Percentiles rank a stretch among this genome's conserved stretches.
These are phyloP conservation scores for Sicus ferrugineus DNA, from an alignment of 2,888 invertebrate species.

Conservation along the genomic window DNA sequence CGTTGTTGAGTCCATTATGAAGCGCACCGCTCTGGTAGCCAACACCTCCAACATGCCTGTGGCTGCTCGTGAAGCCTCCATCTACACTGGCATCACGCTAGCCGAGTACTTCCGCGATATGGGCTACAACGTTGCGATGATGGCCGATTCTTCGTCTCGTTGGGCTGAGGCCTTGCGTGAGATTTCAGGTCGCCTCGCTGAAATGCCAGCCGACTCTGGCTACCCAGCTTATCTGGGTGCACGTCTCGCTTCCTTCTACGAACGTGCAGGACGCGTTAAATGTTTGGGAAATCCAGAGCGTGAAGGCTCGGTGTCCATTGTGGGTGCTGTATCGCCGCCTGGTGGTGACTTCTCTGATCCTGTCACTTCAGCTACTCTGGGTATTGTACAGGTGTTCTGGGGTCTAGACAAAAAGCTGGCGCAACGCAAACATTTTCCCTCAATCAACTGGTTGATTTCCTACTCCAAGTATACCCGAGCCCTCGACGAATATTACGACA, in stretches of 20 bases:
- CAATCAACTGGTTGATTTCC: slow-evolving; percentile 99
- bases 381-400: slow-evolving; percentile 99
- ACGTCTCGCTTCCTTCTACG: slow-evolving; percentile 96
- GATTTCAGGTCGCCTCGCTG: slow-evolving; percentile 92
- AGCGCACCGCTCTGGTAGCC: slow-evolving; percentile 96
- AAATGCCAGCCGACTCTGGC: slow-evolving; percentile 98
- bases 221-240: slow-evolving; percentile 99
- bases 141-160: slow-evolving; percentile 99
- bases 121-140: slow-evolving; percentile 99
- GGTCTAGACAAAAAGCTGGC: slow-evolving; percentile 97
- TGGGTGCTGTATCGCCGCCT: slow-evolving; percentile 98
- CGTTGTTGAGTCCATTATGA: slow-evolving; percentile 96
- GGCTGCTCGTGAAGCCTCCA: slow-evolving; percentile 98
- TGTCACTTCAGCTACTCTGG: slow-evolving; percentile 96
- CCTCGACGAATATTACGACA: slow-evolving; percentile 97
- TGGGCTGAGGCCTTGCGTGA: slow-evolving; percentile 99
- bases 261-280: slow-evolving; percentile 95
- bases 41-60: slow-evolving; percentile 99
- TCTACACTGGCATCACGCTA: slow-evolving; percentile 98
- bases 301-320: slow-evolving; percentile 97
- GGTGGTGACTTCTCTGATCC: slow-evolving; percentile 99
- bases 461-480: slow-evolving; percentile 98
- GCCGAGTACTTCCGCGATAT: slow-evolving; percentile 98
- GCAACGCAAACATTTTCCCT: slow-evolving; percentile 98
- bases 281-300: slow-evolving; percentile 95